These are phyloP conservation scores for Mycteria americana DNA, from an alignment of 2,797 vertebrate species.

Conservation along the genomic window DNA sequence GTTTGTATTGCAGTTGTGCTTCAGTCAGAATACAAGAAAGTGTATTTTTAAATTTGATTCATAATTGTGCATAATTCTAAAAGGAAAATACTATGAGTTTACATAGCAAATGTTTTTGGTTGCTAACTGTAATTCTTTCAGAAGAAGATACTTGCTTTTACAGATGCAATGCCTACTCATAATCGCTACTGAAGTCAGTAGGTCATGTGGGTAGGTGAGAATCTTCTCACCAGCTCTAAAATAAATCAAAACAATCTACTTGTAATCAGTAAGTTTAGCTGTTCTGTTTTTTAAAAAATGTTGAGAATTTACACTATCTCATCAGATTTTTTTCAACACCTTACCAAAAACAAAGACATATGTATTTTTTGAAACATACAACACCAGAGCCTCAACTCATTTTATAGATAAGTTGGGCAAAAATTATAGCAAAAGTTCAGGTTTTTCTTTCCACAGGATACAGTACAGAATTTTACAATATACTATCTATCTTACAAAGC, in stretches of 20 bases:
- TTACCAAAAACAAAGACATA: rapidly evolving
- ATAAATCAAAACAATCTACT: not conserved
- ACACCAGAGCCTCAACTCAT: not conserved
- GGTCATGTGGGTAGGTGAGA: not conserved
- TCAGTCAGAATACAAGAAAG: not conserved
- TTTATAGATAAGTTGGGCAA: not conserved
- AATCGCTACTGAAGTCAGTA: not conserved
- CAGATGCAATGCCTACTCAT: not conserved
- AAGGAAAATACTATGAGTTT: not conserved
- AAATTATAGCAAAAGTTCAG: not conserved
- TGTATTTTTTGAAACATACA: not conserved
- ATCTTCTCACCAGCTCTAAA: not conserved
- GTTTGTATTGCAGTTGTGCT: not conserved
- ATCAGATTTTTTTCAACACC: not conserved
- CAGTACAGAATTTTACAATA: not conserved
- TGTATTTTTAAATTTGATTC: not conserved
- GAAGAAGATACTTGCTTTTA: not conserved
- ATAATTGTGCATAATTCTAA: not conserved
- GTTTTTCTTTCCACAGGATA: not conserved
- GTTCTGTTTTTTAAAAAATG: not conserved
- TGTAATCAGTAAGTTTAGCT: not conserved
- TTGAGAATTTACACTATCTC: not conserved
- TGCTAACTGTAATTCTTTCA: not conserved
- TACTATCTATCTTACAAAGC: not conserved
- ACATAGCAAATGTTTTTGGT: not conserved